These are phyloP conservation scores for Pollenia labialis DNA, from an alignment of 2,888 invertebrate species.

Conservation along the genomic window DNA sequence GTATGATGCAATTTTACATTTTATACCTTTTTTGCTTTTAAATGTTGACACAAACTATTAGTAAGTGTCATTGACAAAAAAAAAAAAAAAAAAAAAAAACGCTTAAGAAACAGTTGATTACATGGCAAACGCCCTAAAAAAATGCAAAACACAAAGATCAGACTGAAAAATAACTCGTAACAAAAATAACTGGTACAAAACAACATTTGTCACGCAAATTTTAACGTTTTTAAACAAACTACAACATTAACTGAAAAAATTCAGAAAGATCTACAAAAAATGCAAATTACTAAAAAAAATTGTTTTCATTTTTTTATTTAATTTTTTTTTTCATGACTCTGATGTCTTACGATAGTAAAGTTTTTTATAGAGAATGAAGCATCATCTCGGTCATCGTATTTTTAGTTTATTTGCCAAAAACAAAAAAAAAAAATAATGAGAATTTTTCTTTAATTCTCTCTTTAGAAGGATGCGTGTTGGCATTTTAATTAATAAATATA, in stretches of 20 bases:
- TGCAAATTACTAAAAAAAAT: constrained; percentile 57
- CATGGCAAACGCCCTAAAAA: constrained; percentile 65
- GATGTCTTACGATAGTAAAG: neutral
- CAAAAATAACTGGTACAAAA: constrained; percentile 69
- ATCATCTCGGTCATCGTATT: constrained; percentile 21
- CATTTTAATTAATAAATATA: constrained; percentile 65
- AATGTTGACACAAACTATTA: constrained; percentile 75
- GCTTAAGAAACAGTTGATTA: constrained; percentile 38
- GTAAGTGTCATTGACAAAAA: constrained; percentile 70
- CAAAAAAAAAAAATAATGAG: constrained; percentile 7
- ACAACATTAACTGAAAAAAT: neutral
- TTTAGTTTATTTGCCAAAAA: constrained; percentile 61
- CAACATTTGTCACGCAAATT: constrained; percentile 72
- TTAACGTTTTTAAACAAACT: constrained; percentile 43
- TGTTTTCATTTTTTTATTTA: neutral
- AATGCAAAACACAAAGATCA: neutral
- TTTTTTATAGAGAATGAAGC: neutral
- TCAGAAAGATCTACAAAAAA: constrained; percentile 50
- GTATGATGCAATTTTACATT: constrained; percentile 18
- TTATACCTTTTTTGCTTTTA: constrained; percentile 5
- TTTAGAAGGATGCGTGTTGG: constrained; percentile 48
- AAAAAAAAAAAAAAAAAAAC: constrained; percentile 1
- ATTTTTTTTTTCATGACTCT: constrained; percentile 8
- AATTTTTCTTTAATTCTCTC: neutral
- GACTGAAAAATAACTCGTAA: constrained; percentile 13